A percentile compares a stretch with the other conserved stretches of the same genome.
phyloP scores from a whole-genome alignment of 1,140 invertebrate genomes.

The Achatina immaculata region DNA sequence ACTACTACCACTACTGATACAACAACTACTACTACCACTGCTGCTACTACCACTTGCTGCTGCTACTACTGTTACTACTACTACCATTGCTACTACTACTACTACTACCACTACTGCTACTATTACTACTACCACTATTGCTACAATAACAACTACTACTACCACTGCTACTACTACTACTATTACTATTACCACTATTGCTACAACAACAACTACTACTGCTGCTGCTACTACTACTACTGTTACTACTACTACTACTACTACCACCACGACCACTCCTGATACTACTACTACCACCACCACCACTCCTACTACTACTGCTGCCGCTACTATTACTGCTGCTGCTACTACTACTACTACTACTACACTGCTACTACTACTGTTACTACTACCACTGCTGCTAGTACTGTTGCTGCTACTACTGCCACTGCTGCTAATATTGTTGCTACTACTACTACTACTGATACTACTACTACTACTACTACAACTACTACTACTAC shows the following conservation, averaged over 20 bases:
- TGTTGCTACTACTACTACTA: too few species aligned
- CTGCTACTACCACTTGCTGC: not conserved
- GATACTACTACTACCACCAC: too few species aligned
- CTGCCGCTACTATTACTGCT: conserved; percentile 23
- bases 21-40: too few species aligned
- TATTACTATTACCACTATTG: not conserved
- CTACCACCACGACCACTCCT: not conserved
- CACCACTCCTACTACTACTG: not conserved
- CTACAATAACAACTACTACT: not conserved
- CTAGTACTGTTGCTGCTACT: too few species aligned
- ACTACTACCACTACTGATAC: conserved; percentile 14
- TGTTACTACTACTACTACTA: conserved; percentile 30
- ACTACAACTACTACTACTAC: too few species aligned
- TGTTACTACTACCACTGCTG: too few species aligned
- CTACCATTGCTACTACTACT: conserved; percentile 22
- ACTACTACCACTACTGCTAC: conserved; percentile 27
- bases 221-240: not conserved
- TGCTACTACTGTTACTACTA: conserved; percentile 21
- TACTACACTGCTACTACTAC: too few species aligned
- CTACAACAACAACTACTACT: not conserved
- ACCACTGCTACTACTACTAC: conserved; percentile 17
- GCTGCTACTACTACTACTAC: not conserved
- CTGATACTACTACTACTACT: too few species aligned
- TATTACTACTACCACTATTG: not conserved
- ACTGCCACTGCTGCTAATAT: too few species aligned